Conservation (phyloP, 2,113 vertebrate species). For the Phainopepla nitens region DNA sequence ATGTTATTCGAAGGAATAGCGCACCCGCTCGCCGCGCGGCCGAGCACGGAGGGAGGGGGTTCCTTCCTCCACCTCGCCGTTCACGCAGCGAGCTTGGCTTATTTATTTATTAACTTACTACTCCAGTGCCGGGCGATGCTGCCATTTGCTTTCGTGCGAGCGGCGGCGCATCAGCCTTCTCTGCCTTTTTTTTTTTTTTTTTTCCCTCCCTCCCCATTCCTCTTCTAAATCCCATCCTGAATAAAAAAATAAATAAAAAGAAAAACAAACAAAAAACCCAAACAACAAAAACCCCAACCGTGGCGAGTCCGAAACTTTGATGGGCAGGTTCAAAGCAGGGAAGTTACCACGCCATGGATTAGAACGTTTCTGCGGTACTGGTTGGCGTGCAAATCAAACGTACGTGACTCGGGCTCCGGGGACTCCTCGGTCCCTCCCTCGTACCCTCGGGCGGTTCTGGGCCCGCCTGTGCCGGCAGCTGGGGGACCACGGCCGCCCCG, state of each 20-base stretch:
- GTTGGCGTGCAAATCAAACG: neutral
- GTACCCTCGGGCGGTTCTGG: neutral
- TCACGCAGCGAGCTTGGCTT: constrained; percentile 39
- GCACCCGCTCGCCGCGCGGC: neutral
- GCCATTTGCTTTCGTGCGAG: constrained; percentile 66
- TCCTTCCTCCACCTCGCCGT: neutral
- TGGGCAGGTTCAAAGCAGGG: neutral
- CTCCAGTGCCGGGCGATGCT: constrained; percentile 54
- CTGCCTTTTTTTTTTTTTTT: neutral
- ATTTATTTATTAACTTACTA: constrained; percentile 32
- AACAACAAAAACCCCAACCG: neutral
- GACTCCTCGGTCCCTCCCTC: neutral
- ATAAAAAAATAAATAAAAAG: no score
- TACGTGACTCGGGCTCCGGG: neutral
- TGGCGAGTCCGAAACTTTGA: neutral
- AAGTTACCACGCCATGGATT: neutral
- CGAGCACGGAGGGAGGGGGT: neutral
- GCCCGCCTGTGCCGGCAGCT: neutral
- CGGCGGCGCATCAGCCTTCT: neutral
- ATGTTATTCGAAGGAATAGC: neutral
- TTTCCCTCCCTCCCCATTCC: fast-evolving
- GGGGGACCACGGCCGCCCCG: neutral
- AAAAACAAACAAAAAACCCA: neutral
- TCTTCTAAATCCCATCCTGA: neutral
- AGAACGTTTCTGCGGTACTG: neutral